These are phyloP conservation scores for Crax fasciolata DNA, from an alignment of 2,797 vertebrate species.

Conservation along the genomic window DNA sequence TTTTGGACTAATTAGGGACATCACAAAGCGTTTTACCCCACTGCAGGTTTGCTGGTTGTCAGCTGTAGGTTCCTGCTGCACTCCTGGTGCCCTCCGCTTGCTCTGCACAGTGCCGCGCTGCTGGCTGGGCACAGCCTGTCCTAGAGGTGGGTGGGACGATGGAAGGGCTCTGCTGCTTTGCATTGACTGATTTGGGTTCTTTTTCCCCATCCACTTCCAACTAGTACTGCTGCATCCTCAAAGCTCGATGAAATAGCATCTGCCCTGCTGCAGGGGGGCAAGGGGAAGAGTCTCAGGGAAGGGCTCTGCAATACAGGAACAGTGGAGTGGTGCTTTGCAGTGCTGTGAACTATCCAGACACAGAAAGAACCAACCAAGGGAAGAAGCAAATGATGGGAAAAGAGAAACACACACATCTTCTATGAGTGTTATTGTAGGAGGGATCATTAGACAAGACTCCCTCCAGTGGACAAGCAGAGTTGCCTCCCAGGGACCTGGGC, in stretches of 20 bases:
- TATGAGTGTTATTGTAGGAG: neutral
- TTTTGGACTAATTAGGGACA: neutral
- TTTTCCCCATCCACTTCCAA: neutral
- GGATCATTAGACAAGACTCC: fast-evolving
- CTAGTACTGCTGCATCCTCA: neutral
- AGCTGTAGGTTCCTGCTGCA: neutral
- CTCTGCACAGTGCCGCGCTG: fast-evolving
- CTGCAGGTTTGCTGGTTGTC: neutral
- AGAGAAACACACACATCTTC: fast-evolving
- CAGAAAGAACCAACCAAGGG: neutral
- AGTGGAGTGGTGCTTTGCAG: neutral
- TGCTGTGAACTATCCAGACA: neutral
- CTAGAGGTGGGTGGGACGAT: neutral
- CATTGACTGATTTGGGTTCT: fast-evolving
- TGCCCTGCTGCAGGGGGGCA: neutral
- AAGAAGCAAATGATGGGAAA: neutral
- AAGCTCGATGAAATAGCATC: neutral
- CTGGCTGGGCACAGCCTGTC: fast-evolving
- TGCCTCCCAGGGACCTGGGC: neutral
- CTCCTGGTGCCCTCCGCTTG: neutral
- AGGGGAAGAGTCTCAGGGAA: fast-evolving
- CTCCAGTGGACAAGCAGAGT: fast-evolving
- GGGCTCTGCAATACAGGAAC: neutral
- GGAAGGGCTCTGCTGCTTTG: neutral
- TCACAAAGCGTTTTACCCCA: fast-evolving